Conservation (phyloP, 2,888 invertebrate genomes). For the Smittia aterrima region DNA sequence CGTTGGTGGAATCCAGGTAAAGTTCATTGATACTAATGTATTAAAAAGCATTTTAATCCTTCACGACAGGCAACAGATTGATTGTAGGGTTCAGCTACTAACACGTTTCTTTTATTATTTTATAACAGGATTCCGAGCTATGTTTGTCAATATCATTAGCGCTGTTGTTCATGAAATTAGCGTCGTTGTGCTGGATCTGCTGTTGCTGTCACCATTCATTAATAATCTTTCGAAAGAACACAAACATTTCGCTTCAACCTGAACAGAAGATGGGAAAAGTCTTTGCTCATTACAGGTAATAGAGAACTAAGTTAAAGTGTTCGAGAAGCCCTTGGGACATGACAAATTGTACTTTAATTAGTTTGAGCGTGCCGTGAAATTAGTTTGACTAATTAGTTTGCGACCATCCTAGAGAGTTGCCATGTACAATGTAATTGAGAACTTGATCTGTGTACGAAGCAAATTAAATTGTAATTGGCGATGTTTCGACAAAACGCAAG, state of each 20-base stretch:
- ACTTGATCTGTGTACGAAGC: not conserved
- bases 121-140: constrained; percentile 59
- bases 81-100: not conserved
- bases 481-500: too few species aligned
- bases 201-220: constrained; percentile 66
- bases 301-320: not conserved
- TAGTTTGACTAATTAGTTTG: not conserved
- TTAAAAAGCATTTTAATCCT: too few species aligned
- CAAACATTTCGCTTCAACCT: constrained; percentile 54
- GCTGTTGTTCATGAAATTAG: constrained; percentile 63
- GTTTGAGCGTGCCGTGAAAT: not conserved
- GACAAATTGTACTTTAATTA: constrained; percentile 2
- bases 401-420: not conserved
- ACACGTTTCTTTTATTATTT: constrained; percentile 44
- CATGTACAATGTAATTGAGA: too few species aligned
- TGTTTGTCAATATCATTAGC: constrained; percentile 63
- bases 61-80: not conserved
- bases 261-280: constrained; percentile 54
- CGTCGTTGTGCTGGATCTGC: constrained; percentile 67
- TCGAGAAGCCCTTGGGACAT: too few species aligned
- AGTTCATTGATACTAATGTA: constrained; percentile 43
- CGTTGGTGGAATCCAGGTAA: constrained; percentile 65
- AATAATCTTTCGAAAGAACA: constrained; percentile 55
- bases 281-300: constrained; percentile 52
- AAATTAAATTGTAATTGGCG: not conserved